A percentile compares a stretch with the other conserved stretches of the same genome.
Conservation (phyloP, 1,140 invertebrate species). For the Drosophila micromelanica region DNA sequence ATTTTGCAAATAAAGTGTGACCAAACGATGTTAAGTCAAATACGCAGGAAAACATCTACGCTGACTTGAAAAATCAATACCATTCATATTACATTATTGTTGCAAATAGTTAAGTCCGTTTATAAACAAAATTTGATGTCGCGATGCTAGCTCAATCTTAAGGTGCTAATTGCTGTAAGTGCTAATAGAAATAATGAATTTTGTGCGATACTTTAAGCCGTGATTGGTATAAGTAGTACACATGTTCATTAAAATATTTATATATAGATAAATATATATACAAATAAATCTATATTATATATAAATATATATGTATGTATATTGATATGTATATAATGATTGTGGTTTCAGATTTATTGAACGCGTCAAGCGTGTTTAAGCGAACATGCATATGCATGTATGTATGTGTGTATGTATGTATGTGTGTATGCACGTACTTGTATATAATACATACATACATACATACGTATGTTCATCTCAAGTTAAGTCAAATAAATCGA, state of each 20-base stretch:
- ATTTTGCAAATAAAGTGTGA: slow-evolving; percentile 27
- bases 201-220: background rate
- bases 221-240: slow-evolving; percentile 19
- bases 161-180: background rate
- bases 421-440: background rate
- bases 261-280: slow-evolving; percentile 2
- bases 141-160: background rate
- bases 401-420: background rate
- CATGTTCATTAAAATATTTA: background rate
- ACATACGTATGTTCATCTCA: slow-evolving; percentile 16
- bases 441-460: no score
- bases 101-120: slow-evolving; percentile 14
- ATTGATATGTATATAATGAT: background rate
- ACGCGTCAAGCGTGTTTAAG: background rate
- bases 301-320: background rate
- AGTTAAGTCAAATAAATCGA: slow-evolving; percentile 18
- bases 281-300: no score
- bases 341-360: background rate
- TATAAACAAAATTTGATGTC: slow-evolving; percentile 5
- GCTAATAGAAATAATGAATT: background rate
- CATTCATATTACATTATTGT: slow-evolving; percentile 19
- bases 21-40: slow-evolving; percentile 6
- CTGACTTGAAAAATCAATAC: slow-evolving; percentile 46
- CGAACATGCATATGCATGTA: slow-evolving; percentile 4
- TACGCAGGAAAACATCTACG: slow-evolving; percentile 1